Conservation (phyloP, 2,113 vertebrate genomes). For the Poecilia latipinna region DNA sequence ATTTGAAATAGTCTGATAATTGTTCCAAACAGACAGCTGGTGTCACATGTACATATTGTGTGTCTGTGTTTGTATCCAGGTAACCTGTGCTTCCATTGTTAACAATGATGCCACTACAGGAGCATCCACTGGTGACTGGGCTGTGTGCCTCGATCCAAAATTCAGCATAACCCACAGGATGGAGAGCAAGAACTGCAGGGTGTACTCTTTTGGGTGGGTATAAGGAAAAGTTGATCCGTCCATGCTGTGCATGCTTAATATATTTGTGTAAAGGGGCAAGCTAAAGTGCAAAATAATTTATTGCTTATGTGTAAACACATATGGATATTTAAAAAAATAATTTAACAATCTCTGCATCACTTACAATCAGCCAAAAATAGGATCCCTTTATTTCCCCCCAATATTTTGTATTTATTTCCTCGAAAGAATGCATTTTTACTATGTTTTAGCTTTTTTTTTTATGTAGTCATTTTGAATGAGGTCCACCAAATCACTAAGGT, state of each 20-base stretch:
- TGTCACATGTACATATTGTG: neutral
- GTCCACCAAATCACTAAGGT: too few relatives aligned
- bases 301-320: neutral
- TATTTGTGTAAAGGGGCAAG: neutral
- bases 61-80: conserved; percentile 56
- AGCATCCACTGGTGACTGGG: conserved; percentile 42
- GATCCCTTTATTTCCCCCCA: too few relatives aligned
- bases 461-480: too few relatives aligned
- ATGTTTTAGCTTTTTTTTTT: too few relatives aligned
- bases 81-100: conserved; percentile 49
- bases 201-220: conserved; percentile 77
- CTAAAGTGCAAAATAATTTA: neutral
- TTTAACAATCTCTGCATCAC: too few relatives aligned
- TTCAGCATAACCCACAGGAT: conserved; percentile 67
- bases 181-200: conserved; percentile 64
- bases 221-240: neutral
- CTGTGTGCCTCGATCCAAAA: conserved; percentile 68
- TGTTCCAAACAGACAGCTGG: neutral
- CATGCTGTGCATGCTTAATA: neutral
- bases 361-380: too few relatives aligned
- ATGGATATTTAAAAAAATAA: too few relatives aligned
- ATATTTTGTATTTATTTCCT: too few relatives aligned
- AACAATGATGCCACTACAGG: conserved; percentile 16
- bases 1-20: neutral
- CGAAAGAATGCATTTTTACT: too few relatives aligned